Percentiles rank a stretch among this genome's conserved stretches.
phyloP scores from a whole-genome alignment of 2,888 invertebrate genomes.

The Harpalus rufipes region DNA sequence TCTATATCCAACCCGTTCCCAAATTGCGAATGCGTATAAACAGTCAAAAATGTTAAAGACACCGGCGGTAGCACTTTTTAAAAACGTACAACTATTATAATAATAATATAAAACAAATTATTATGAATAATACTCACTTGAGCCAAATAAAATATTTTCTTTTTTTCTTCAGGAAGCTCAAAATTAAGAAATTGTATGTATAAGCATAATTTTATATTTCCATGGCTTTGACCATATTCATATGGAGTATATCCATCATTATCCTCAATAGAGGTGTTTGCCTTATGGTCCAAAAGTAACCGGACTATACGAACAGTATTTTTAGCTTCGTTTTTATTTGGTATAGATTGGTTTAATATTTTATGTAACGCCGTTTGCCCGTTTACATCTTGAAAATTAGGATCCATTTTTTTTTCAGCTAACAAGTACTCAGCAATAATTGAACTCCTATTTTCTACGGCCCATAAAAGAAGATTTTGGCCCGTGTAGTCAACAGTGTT shows the following conservation, averaged over 20 bases:
- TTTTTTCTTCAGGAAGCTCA: background rate
- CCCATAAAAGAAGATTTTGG: background rate
- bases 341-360: background rate
- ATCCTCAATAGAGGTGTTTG: background rate
- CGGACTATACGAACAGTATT: background rate
- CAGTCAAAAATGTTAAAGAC: no score
- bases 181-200: background rate
- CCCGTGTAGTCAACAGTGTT: background rate
- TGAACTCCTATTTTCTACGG: background rate
- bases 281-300: slow-evolving; percentile 20
- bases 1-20: no score
- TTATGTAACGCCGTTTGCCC: slow-evolving; percentile 22
- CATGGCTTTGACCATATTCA: background rate
- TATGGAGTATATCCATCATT: slow-evolving; percentile 1
- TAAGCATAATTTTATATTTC: background rate
- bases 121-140: slow-evolving; percentile 16
- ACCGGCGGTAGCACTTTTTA: no score
- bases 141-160: background rate
- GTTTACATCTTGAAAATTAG: background rate
- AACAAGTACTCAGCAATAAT: background rate
- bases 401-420: background rate
- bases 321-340: background rate
- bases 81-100: no score
- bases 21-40: no score
- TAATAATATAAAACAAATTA: no score